Percentiles rank a stretch among this genome's conserved stretches.
These are phyloP conservation scores for Spodoptera exigua DNA, from an alignment of 2,888 invertebrate genomes.

Conservation along the genomic window DNA sequence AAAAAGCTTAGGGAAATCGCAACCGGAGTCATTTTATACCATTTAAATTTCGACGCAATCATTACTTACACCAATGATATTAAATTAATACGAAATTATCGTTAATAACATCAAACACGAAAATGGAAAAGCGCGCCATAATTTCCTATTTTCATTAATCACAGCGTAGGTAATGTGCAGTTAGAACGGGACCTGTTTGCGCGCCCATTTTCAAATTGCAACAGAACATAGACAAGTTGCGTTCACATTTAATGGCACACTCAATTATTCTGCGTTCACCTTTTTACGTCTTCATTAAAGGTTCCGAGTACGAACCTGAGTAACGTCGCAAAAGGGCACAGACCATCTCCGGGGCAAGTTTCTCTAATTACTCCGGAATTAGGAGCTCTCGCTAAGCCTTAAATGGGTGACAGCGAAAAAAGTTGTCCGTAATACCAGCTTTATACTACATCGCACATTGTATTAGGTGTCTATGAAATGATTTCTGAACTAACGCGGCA, in stretches of 20 bases:
- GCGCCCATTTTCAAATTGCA: conserved; percentile 26
- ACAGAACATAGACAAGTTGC: conserved; percentile 8
- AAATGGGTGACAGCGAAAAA: conserved; percentile 66
- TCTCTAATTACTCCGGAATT: conserved; percentile 81
- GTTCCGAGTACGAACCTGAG: conserved; percentile 66
- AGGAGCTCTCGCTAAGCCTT: conserved; percentile 74
- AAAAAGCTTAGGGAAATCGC: too few species aligned
- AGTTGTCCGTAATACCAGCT: conserved; percentile 62
- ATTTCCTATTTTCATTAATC: conserved; percentile 18
- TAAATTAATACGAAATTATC: neutral
- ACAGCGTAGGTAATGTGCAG: conserved; percentile 1
- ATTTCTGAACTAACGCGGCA: conserved; percentile 18
- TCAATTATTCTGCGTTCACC: conserved; percentile 35
- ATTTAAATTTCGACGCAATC: too few species aligned
- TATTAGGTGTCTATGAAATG: neutral
- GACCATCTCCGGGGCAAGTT: conserved; percentile 71
- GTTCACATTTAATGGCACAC: conserved; percentile 16
- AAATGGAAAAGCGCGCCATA: conserved; percentile 5
- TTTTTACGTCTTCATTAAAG: conserved; percentile 68
- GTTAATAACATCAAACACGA: neutral
- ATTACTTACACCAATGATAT: too few species aligned
- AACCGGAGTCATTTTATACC: too few species aligned
- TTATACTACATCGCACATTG: conserved; percentile 39
- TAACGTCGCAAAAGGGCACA: conserved; percentile 58
- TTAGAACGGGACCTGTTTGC: conserved; percentile 7